Evolutionary conservation across 2,888 invertebrate genomes (phyloP), one percentile per base, ranked within the genome.

Genomic region (Linyphia triangularis): DNA sequence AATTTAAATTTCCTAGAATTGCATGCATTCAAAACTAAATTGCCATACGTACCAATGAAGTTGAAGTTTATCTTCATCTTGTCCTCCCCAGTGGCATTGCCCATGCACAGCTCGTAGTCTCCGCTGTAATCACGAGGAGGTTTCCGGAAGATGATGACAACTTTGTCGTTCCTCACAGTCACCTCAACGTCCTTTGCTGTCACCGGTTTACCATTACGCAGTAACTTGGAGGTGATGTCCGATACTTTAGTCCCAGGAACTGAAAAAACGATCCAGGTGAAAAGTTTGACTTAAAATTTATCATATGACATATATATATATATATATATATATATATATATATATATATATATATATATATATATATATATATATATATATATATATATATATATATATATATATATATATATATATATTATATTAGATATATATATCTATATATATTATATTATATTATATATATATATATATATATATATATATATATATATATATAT

Each of bases 71-170:
- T 95, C 75, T 95, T 95, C 92, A 96, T 96, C 0, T 95, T 94
- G 92, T 96, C 97, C 93, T 97, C 97, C 70, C 99, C 99, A 92
- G 97, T 98, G 43, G 95, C 96, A 93, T 99, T 99, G 26, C 96
- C 95, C 82, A 99, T 93, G 92, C 97, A 97, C 89, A 99, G 95
- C 93, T 97, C 96, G 93, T 99, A 99, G 91, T 95, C 95, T 63
- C 99, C 99, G 7, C 93, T 92, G 90, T 98, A 96, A 0, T 88
- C 89, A 88, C 97, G 95, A n/a, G 95, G 94, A 0, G 98, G 98
- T 92, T 97, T 98, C 92, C 98, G 98, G 91, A 98, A 95, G 93
- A 97, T 97, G 92, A 97, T 97, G 6, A 96, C 95, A 65, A 98
- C 94, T 92, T 97, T 97, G 91, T 98, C 98, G 91, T 98, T 97